Base-by-base conservation (phyloP, 2,888 invertebrate genomes). In the Polylopha cassiicola region DNA sequence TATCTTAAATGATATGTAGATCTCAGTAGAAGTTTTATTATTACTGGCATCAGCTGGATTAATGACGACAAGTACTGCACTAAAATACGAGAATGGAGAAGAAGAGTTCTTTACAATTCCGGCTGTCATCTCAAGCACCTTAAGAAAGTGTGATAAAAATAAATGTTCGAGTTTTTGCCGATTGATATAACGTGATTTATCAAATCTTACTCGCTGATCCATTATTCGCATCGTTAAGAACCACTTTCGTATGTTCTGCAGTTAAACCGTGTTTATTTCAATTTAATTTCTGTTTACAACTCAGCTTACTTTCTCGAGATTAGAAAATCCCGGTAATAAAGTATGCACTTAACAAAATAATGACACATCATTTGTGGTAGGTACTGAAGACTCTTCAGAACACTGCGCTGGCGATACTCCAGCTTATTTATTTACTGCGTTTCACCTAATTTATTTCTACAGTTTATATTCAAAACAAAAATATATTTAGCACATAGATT, bases 361-460 rank as follows among this genome's bases (percentile, higher is more conserved):
- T 23, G 9, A 16, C 24, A 26, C 26, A 14, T 28, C 37, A 23
- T 32, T 18, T 23, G 39, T 4, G 15, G 37, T 30, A 7, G 21
- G 34, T 28, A 18, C 29, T 32, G 39, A 36, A 20, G 24, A 31
- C 18, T 17, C 48, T 48, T 13, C 23, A 36, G 32, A 44, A 53
- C 54, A 59, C 50, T 45, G 43, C 47, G 39, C 61, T 74, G 73
- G 75, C 73, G 45, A 38, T 39, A 18, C 39, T 65, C 74, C 74
- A 75, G 57, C 47, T 60, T 66, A 66, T 71, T 65, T 68, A 73
- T 72, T 69, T 70, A 71, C 67, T 59, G 51, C 61, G 57, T 52
- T 62, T 59, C 58, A 59, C 55, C 61, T 68, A 72, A 73, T 73
- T 73, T 73, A 73, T 72, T 68, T 69, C 65, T 66, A 60, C 47